A percentile compares a stretch with the other conserved stretches of the same genome.
Evolutionary conservation across 1,140 invertebrate genomes (phyloP).

Genomic region (Heliconius himera): DNA sequence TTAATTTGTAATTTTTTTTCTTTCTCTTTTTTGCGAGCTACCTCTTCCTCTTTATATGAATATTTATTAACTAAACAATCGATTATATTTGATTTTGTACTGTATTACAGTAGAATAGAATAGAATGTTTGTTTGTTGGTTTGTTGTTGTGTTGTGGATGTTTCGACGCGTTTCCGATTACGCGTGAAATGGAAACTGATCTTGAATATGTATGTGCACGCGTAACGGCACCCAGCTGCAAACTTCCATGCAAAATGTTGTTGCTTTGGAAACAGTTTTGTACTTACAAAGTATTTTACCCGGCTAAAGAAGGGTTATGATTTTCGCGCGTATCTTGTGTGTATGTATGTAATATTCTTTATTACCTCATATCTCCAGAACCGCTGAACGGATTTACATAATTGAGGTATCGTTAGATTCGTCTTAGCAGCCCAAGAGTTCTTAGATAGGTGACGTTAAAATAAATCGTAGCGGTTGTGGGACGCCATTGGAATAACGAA

Average conservation of each 20-base stretch:
- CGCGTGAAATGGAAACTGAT: slow-evolving; percentile 76
- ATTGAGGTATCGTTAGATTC: no score
- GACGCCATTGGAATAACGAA: no score
- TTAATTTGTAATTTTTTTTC: slow-evolving; percentile 57
- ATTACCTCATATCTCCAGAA: no score
- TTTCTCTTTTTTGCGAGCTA: slow-evolving; percentile 51
- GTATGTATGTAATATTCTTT: no score
- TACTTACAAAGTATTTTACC: neutral
- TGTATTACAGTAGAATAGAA: neutral
- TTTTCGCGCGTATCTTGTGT: no score
- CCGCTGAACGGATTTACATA: no score
- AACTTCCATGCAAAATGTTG: slow-evolving; percentile 57
- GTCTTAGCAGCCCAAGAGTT: no score
- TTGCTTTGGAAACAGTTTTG: neutral
- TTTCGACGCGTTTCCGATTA: slow-evolving; percentile 70
- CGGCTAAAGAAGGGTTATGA: no score
- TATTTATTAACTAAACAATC: slow-evolving; percentile 67
- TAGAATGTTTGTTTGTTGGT: slow-evolving; percentile 21
- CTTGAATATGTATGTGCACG: slow-evolving; percentile 78
- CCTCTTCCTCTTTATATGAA: slow-evolving; percentile 67
- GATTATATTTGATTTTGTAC: slow-evolving; percentile 5
- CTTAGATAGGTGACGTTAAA: no score
- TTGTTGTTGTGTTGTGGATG: slow-evolving; percentile 24
- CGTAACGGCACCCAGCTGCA: slow-evolving; percentile 55
- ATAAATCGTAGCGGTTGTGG: no score